phyloP scores from a whole-genome alignment of 2,888 invertebrate genomes.

The Microchrysa polita region DNA sequence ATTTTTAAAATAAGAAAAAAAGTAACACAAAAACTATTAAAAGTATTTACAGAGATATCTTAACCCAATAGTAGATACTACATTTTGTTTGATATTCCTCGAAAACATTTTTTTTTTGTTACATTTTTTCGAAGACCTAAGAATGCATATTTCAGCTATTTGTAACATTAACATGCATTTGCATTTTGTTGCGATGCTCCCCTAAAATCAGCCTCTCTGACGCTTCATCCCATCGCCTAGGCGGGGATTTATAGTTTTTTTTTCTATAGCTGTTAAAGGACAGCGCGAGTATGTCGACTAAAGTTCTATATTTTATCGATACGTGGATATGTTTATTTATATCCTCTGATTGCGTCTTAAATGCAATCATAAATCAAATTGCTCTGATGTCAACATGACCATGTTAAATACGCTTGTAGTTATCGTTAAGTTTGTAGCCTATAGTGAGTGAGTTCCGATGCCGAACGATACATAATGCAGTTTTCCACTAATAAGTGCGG shows the following conservation, averaged over 20 bases:
- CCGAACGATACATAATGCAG: neutral
- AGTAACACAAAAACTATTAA: too few species aligned
- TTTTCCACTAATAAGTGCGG: neutral
- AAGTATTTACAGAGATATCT: too few species aligned
- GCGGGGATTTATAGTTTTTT: neutral
- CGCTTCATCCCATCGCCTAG: neutral
- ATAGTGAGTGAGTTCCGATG: neutral
- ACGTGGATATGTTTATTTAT: slow-evolving; percentile 44
- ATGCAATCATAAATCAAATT: slow-evolving; percentile 45
- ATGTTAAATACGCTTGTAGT: slow-evolving; percentile 40
- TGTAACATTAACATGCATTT: too few species aligned
- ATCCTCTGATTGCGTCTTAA: slow-evolving; percentile 42
- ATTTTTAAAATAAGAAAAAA: too few species aligned
- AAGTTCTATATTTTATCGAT: slow-evolving; percentile 44
- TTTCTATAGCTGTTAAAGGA: slow-evolving; percentile 21
- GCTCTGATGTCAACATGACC: slow-evolving; percentile 42
- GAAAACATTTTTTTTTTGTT: too few species aligned
- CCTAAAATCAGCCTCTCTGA: too few species aligned
- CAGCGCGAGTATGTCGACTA: slow-evolving; percentile 33
- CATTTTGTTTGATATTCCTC: too few species aligned
- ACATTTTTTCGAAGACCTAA: too few species aligned
- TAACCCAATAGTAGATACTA: too few species aligned
- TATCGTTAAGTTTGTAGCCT: slow-evolving; percentile 32
- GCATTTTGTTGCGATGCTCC: too few species aligned
- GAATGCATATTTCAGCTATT: too few species aligned